Conservation (phyloP, 2,797 vertebrate species). For the Choloepus didactylus region DNA sequence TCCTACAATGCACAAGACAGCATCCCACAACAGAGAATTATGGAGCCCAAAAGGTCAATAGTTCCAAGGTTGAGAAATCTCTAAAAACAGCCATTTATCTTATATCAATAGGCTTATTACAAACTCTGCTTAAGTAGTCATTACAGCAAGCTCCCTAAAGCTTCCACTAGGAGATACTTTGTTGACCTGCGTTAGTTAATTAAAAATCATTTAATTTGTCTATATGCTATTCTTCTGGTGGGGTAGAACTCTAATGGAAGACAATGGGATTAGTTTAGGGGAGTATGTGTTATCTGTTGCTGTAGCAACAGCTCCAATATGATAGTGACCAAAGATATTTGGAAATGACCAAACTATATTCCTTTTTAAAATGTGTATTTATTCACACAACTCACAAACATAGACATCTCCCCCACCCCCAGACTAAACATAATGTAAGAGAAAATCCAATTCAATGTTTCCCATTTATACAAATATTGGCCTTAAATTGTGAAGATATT, state of each 20-base stretch:
- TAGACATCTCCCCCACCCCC: background rate
- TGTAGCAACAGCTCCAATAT: background rate
- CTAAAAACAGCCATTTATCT: slow-evolving; percentile 43
- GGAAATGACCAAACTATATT: background rate
- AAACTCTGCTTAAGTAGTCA: background rate
- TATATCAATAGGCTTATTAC: background rate
- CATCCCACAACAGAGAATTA: background rate
- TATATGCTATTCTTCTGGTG: background rate
- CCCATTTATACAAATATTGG: background rate
- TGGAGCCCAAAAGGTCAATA: background rate
- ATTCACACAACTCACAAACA: background rate
- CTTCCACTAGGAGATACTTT: background rate
- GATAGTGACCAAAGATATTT: background rate
- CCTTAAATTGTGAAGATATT: slow-evolving; percentile 33
- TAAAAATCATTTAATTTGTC: background rate
- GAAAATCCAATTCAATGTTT: background rate
- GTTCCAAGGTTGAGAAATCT: background rate
- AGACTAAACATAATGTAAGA: slow-evolving; percentile 15
- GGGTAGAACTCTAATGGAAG: background rate
- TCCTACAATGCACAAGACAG: background rate
- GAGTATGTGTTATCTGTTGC: background rate
- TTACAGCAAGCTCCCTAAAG: background rate
- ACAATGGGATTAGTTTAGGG: background rate
- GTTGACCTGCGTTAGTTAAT: background rate
- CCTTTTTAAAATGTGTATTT: background rate